A percentile compares a stretch with the other conserved stretches of the same genome.
Conservation (phyloP, 2,888 invertebrate genomes). For the Bugula neritina region DNA sequence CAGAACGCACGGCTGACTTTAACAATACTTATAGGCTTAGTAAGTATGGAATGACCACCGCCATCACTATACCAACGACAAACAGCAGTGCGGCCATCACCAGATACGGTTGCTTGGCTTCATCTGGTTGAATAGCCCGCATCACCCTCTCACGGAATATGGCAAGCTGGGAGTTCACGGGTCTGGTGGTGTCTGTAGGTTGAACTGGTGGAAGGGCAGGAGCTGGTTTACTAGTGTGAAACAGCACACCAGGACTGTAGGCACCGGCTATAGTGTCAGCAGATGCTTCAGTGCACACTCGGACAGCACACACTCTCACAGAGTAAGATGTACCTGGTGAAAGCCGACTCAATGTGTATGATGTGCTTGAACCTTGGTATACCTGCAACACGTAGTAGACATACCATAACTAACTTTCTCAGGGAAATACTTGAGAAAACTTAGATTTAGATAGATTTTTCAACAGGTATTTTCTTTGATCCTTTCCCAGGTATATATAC, state of each 20-base stretch:
- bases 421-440: too few relatives aligned
- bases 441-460: too few relatives aligned
- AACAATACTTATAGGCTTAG: background rate
- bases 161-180: background rate
- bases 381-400: slow-evolving; percentile 42
- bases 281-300: slow-evolving; percentile 59
- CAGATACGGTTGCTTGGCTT: background rate
- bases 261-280: slow-evolving; percentile 62
- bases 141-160: background rate
- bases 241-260: slow-evolving; percentile 57
- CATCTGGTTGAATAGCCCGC: background rate
- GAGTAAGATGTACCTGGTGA: slow-evolving; percentile 69
- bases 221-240: background rate
- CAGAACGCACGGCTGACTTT: background rate
- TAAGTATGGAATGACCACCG: background rate
- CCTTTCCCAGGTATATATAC: too few relatives aligned
- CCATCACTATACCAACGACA: background rate
- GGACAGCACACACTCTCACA: slow-evolving; percentile 69
- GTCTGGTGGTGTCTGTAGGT: background rate
- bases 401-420: background rate
- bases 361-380: slow-evolving; percentile 54
- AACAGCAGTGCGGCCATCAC: background rate
- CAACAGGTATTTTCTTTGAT: too few relatives aligned
- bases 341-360: slow-evolving; percentile 61
- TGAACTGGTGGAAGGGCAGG: background rate